phyloP scores from a whole-genome alignment of 1,140 invertebrate genomes.

The Liolophura sinensis region DNA sequence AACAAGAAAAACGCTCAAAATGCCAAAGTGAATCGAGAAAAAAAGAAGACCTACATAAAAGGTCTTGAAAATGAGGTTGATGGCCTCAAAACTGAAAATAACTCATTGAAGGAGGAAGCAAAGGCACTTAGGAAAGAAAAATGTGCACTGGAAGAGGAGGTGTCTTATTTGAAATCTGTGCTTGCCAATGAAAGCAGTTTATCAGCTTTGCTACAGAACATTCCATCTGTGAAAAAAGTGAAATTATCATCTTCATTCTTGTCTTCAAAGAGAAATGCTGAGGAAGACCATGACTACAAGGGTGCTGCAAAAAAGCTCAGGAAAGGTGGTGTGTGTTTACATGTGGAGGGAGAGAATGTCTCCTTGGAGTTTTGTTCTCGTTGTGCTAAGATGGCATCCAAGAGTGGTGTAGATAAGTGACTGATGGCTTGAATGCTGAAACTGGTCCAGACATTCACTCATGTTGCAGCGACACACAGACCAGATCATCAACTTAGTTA shows the following conservation, averaged over 20 bases:
- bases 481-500: no score
- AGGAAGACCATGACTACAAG: slow-evolving; percentile 38
- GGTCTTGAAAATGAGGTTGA: slow-evolving; percentile 40
- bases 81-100: slow-evolving; percentile 32
- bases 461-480: no score
- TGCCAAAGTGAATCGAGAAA: slow-evolving; percentile 50
- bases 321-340: slow-evolving; percentile 47
- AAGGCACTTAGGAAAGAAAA: slow-evolving; percentile 23
- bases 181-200: slow-evolving; percentile 50
- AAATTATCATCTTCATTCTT: slow-evolving; percentile 36
- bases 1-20: slow-evolving; percentile 51
- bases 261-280: slow-evolving; percentile 24
- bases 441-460: no score
- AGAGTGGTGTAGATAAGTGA: no score
- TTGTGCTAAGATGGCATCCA: slow-evolving; percentile 19
- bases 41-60: slow-evolving; percentile 49
- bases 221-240: slow-evolving; percentile 39
- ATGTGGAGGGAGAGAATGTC: slow-evolving; percentile 45
- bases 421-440: no score
- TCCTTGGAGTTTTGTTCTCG: slow-evolving; percentile 50
- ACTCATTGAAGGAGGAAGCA: slow-evolving; percentile 21
- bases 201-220: slow-evolving; percentile 45
- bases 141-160: slow-evolving; percentile 34
- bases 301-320: slow-evolving; percentile 8
- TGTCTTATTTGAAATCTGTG: slow-evolving; percentile 47